These are phyloP conservation scores for Gallinago solitaria DNA, from an alignment of 2,797 vertebrate genomes.

Conservation along the genomic window DNA sequence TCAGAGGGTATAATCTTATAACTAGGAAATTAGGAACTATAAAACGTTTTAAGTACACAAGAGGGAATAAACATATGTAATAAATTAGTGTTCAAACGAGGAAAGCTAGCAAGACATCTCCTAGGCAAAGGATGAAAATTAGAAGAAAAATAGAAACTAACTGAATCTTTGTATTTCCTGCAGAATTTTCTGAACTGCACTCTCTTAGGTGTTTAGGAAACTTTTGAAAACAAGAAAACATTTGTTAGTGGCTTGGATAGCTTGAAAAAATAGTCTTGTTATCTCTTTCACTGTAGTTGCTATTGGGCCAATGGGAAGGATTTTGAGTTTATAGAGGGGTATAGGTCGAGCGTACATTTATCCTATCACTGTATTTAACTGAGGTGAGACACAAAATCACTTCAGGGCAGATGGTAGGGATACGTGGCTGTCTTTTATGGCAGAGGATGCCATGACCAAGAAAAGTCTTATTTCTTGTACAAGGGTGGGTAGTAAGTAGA, in stretches of 20 bases:
- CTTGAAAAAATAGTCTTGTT: background rate
- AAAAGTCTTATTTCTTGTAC: background rate
- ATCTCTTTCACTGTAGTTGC: background rate
- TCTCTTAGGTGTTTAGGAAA: background rate
- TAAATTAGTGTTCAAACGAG: constrained; percentile 36
- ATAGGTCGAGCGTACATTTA: background rate
- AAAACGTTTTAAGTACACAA: constrained; percentile 38
- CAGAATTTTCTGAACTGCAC: background rate
- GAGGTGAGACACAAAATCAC: background rate
- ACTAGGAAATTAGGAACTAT: constrained; percentile 56
- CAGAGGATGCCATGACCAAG: background rate
- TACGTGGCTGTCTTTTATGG: background rate
- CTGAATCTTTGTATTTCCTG: background rate
- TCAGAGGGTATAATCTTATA: constrained; percentile 55
- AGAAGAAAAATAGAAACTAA: background rate
- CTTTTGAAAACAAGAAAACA: background rate
- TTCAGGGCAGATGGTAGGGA: background rate
- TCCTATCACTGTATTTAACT: background rate
- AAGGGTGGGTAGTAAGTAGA: background rate
- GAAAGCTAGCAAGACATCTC: background rate
- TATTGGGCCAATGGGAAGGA: background rate
- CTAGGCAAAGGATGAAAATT: background rate
- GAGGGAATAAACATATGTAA: constrained; percentile 60
- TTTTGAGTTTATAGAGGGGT: background rate
- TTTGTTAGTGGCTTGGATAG: background rate